Conservation (phyloP, 2,113 vertebrate genomes). For the Capreolus pygargus region DNA sequence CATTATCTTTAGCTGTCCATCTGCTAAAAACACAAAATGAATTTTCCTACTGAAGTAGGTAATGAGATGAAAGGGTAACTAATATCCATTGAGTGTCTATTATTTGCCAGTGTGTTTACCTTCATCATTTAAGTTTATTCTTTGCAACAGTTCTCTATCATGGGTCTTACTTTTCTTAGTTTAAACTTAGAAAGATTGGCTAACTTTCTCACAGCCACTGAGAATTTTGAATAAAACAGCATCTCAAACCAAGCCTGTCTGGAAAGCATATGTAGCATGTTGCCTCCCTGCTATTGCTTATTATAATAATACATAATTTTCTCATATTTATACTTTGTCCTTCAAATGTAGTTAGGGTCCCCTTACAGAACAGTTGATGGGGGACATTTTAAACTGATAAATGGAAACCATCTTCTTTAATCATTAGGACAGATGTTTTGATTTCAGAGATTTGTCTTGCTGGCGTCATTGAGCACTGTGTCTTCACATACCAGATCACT, state of each 20-base stretch:
- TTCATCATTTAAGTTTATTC: background rate
- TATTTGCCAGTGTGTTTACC: background rate
- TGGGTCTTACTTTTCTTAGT: background rate
- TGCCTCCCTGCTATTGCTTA: background rate
- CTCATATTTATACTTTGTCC: background rate
- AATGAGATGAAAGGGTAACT: background rate
- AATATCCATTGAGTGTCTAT: background rate
- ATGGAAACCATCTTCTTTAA: background rate
- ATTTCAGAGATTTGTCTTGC: background rate
- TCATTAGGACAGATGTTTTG: background rate
- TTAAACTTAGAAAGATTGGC: background rate
- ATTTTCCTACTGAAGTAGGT: background rate
- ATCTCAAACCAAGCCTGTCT: background rate
- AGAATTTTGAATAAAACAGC: background rate
- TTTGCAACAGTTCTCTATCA: background rate
- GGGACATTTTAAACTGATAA: background rate
- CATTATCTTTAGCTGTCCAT: background rate
- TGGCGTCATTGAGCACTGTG: accelerated
- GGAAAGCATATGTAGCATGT: background rate
- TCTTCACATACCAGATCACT: background rate
- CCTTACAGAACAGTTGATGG: background rate
- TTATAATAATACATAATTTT: background rate
- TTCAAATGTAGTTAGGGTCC: background rate
- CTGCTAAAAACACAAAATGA: background rate
- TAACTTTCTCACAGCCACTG: background rate